Conservation (phyloP, 2,797 vertebrate genomes). For the Agapornis canus region DNA sequence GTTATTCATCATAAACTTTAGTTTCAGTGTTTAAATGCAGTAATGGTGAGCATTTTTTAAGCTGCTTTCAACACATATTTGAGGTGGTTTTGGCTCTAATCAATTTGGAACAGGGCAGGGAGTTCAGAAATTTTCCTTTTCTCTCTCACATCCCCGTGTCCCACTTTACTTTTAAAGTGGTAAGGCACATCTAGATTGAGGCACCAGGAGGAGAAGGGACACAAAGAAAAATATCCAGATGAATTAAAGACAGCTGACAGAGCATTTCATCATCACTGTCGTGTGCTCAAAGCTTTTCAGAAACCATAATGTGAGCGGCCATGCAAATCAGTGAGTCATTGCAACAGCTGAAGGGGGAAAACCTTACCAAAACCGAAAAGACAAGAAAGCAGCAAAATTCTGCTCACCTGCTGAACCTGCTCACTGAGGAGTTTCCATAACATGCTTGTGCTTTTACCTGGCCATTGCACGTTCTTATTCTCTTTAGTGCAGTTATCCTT, state of each 20-base stretch:
- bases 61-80: neutral
- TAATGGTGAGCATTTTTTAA: neutral
- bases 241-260: neutral
- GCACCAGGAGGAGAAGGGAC: neutral
- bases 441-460: neutral
- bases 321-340: neutral
- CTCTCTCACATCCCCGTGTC: conserved; percentile 20
- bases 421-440: neutral
- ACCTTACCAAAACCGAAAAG: too few relatives aligned
- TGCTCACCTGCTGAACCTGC: neutral
- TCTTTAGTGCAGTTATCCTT: neutral
- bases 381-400: neutral
- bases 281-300: neutral
- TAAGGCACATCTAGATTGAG: conserved; percentile 3
- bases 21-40: neutral
- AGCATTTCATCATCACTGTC: neutral
- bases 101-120: conserved; percentile 43
- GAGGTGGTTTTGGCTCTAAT: conserved; percentile 26
- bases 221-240: neutral
- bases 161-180: conserved; percentile 66
- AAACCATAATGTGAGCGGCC: neutral
- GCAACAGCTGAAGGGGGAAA: neutral
- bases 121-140: conserved; percentile 17
- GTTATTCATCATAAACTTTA: neutral
- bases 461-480: neutral